Evolutionary conservation across 2,113 vertebrate genomes (phyloP), one percentile per base, ranked within the genome.

Genomic region (Gymnobelideus leadbeateri): DNA sequence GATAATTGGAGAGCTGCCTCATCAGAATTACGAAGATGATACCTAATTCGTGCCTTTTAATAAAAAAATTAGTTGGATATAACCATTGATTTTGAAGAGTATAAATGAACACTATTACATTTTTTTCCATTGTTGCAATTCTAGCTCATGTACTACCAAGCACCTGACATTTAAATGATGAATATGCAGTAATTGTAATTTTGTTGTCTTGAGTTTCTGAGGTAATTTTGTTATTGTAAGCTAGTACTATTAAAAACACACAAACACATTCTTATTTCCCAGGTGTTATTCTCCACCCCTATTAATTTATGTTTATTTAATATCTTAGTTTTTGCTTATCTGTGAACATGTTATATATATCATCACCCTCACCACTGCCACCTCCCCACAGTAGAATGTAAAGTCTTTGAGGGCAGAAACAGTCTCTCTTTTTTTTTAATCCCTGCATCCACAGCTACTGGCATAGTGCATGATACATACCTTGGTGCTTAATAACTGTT

Each of bases 21-120:
- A 24, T 47, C 37, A 55, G 93, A 94, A 95, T 91, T 51, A 68
- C 21, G 47, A 96, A 97, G 28, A 55, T 43, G 46, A 16, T 93
- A 50, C 0, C 91, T 0, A 9, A 92, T 93, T 92, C 28, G 50
- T 61, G 21, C 61, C 43, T 37, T 92, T 37, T 92, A 51, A 37
- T 94, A 50, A 92, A 93, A 93, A 12, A 11, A 91, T 91, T 96
- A 31, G 91, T n/a, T 93, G 91, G 47, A 57, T 68, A 12, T 49
- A 52, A 26, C 94, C n/a, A 51, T 95, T 95, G 51, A n/a, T 55
- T 21, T 7, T 55, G 55, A 94, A 94, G 43, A 43, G 21, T 91
- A 51, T 94, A 91, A 95, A 52, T 31, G 94, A 52, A 43, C 25
- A 46, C n/a, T 53, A 24, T 94, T 52, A 89, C 16, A 94, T 37